Evolutionary conservation across 2,888 invertebrate species (phyloP).

Genomic region (Opisthograptis luteolata): DNA sequence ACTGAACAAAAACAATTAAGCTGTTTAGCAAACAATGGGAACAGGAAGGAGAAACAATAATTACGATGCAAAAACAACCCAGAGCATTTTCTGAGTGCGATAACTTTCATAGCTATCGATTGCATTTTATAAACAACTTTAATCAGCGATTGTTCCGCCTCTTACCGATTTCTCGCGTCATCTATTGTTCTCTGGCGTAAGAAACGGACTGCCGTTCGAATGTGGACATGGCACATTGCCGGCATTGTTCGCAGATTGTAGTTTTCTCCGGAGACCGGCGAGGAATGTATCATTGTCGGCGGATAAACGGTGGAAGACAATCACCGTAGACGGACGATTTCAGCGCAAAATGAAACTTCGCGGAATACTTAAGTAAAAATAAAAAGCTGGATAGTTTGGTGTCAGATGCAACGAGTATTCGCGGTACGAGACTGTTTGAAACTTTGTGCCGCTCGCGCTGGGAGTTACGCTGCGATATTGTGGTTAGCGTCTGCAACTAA

Average conservation of each 20-base stretch:
- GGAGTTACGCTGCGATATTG: constrained; percentile 42
- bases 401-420: constrained; percentile 77
- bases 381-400: constrained; percentile 68
- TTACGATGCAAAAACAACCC: constrained; percentile 42
- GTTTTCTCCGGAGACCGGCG: constrained; percentile 46
- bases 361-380: constrained; percentile 68
- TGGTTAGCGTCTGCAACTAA: constrained; percentile 29
- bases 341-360: constrained; percentile 69
- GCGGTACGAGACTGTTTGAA: constrained; percentile 64
- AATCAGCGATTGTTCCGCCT: constrained; percentile 76
- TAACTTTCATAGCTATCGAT: constrained; percentile 63
- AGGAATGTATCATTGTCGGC: constrained; percentile 66
- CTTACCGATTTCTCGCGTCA: constrained; percentile 64
- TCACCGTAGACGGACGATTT: constrained; percentile 51
- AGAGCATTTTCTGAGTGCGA: constrained; percentile 47
- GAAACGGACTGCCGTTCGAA: constrained; percentile 48
- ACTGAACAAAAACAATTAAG: constrained; percentile 22
- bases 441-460: constrained; percentile 57
- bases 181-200: constrained; percentile 64
- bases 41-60: constrained; percentile 39
- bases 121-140: constrained; percentile 76
- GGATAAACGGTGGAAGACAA: constrained; percentile 55
- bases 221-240: constrained; percentile 52
- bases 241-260: constrained; percentile 57
- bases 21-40: constrained; percentile 40